A percentile compares a stretch with the other conserved stretches of the same genome.
Evolutionary conservation across 2,888 invertebrate species (phyloP).

Genomic region (Sepiola atlantica): DNA sequence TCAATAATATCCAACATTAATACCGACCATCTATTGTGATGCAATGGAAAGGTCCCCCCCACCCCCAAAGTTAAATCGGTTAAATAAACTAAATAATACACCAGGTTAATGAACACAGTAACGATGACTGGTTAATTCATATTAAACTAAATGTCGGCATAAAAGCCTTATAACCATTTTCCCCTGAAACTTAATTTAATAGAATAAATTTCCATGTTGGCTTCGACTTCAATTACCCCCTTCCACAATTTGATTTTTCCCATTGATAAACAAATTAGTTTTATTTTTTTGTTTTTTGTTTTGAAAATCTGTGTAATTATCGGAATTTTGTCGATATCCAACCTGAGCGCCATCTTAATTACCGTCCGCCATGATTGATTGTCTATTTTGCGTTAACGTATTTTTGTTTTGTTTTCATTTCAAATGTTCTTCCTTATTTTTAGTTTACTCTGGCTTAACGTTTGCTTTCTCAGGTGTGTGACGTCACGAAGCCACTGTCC

Average conservation of each 20-base stretch:
- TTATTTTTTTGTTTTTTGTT: not conserved
- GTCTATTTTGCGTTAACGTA: too few relatives aligned
- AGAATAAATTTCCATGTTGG: not conserved
- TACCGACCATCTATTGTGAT: too few relatives aligned
- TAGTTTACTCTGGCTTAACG: not conserved
- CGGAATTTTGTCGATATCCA: not conserved
- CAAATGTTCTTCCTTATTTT: not conserved
- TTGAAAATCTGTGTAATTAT: not conserved
- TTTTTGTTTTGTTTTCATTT: not conserved
- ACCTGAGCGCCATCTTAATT: not conserved
- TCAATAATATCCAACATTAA: too few relatives aligned
- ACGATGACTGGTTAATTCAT: not conserved
- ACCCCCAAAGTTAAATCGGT: too few relatives aligned
- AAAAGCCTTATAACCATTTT: not conserved
- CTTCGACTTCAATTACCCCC: not conserved
- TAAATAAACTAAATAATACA: not conserved
- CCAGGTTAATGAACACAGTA: not conserved
- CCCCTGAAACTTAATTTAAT: not conserved
- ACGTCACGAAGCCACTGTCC: not conserved
- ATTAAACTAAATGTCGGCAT: not conserved
- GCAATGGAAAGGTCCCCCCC: too few relatives aligned
- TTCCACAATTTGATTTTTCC: not conserved
- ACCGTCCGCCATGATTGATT: not conserved
- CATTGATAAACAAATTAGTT: not conserved
- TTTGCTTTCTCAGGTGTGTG: not conserved